Percentiles rank a stretch among this genome's conserved stretches.
Conservation (phyloP, 2,113 vertebrate genomes). For the Entomyzon cyanotis region DNA sequence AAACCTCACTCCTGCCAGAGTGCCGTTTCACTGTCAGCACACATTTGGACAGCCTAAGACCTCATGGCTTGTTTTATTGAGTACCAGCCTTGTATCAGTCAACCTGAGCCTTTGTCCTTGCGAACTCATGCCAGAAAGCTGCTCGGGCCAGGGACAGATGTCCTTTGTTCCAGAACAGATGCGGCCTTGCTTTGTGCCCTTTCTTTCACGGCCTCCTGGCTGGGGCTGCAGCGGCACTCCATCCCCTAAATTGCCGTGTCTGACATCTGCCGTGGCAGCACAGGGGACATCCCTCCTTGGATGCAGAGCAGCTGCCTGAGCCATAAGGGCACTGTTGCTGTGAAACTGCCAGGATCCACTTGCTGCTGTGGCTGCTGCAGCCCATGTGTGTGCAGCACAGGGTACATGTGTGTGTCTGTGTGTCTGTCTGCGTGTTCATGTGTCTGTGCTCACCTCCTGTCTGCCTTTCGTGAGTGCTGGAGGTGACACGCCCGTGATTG, state of each 20-base stretch:
- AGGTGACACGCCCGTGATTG: neutral
- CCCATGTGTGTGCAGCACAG: rapidly evolving
- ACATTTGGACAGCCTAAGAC: neutral
- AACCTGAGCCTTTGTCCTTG: conserved; percentile 57
- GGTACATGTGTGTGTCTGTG: rapidly evolving
- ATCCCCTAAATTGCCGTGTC: neutral
- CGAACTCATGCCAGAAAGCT: conserved; percentile 24
- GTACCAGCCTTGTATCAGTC: neutral
- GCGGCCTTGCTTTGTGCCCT: conserved; percentile 12
- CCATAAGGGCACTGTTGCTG: neutral
- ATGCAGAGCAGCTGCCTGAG: neutral
- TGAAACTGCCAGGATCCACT: neutral
- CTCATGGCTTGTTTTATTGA: conserved; percentile 7
- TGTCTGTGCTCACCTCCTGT: rapidly evolving
- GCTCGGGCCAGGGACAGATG: conserved; percentile 31
- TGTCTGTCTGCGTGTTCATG: too few relatives aligned
- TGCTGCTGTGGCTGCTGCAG: neutral
- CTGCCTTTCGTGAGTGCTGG: neutral
- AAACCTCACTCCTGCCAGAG: neutral
- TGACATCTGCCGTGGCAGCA: conserved; percentile 14
- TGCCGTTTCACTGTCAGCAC: neutral
- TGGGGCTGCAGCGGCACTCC: neutral
- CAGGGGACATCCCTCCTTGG: neutral
- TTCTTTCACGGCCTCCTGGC: neutral
- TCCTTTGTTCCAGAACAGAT: conserved; percentile 55